Evolutionary conservation across 2,113 vertebrate genomes (phyloP).

Genomic region (Ascaphus truei): DNA sequence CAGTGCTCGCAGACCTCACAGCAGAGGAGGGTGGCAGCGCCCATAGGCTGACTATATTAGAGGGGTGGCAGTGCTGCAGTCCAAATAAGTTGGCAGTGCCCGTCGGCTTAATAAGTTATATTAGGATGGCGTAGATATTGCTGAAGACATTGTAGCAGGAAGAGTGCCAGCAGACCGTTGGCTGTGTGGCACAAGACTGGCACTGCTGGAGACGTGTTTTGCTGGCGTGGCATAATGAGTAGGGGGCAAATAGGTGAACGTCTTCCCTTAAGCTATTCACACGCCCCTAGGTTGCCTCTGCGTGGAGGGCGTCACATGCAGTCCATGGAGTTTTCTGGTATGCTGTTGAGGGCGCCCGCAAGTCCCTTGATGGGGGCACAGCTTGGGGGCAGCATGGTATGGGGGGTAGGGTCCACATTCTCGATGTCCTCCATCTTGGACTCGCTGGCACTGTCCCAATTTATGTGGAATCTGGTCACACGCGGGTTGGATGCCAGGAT

Average conservation of each 20-base stretch:
- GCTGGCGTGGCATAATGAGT: background rate
- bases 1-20: too few species aligned
- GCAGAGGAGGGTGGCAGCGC: background rate
- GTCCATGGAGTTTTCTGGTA: constrained; percentile 91
- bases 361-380: constrained; percentile 69
- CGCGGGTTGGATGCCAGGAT: constrained; percentile 86
- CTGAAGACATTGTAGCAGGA: too few species aligned
- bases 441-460: constrained; percentile 80
- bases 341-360: constrained; percentile 61
- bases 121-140: too few species aligned
- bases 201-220: too few species aligned
- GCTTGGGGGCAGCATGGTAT: constrained; percentile 68
- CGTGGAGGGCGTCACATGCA: constrained; percentile 58
- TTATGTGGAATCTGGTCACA: constrained; percentile 89
- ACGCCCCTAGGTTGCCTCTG: background rate
- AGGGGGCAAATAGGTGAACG: background rate
- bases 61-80: background rate
- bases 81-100: too few species aligned
- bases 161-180: too few species aligned
- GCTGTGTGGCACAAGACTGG: too few species aligned
- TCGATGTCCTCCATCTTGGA: constrained; percentile 76
- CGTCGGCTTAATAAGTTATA: too few species aligned
- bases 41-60: constrained; percentile 36
- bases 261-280: background rate
- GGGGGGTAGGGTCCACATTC: constrained; percentile 75